Conservation (phyloP, 2,113 vertebrate genomes). For the Pseudolaguvia tuberculata region DNA sequence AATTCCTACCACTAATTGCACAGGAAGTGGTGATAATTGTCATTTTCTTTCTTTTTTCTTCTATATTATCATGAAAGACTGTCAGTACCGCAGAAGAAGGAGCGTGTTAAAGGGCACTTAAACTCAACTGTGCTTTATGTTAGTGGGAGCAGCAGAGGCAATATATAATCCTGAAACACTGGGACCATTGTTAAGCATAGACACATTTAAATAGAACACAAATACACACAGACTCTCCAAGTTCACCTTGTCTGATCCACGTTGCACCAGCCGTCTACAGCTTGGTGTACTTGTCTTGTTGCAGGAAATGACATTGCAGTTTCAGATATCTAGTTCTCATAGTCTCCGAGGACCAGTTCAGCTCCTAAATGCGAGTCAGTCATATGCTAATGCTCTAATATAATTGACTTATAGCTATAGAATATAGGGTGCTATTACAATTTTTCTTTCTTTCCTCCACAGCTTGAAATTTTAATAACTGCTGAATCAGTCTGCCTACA, state of each 20-base stretch:
- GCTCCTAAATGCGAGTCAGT: slow-evolving; percentile 7
- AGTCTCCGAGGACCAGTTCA: slow-evolving; percentile 4
- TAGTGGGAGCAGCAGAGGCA: slow-evolving; percentile 45
- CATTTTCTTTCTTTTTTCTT: background rate
- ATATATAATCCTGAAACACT: slow-evolving; percentile 42
- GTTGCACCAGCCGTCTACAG: slow-evolving; percentile 18
- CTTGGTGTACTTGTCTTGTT: slow-evolving; percentile 8
- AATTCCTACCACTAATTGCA: slow-evolving; percentile 54
- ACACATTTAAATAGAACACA: slow-evolving; percentile 7
- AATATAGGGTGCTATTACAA: background rate
- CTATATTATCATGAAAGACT: slow-evolving; percentile 2
- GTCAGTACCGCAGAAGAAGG: slow-evolving; percentile 20
- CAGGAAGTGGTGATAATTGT: slow-evolving; percentile 31
- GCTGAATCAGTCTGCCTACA: slow-evolving; percentile 5
- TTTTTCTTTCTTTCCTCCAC: background rate
- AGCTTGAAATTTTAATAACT: background rate
- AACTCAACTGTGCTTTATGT: slow-evolving; percentile 45
- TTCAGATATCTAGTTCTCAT: background rate
- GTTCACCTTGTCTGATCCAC: slow-evolving; percentile 31
- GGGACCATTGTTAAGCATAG: slow-evolving; percentile 47
- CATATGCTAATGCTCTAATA: slow-evolving; percentile 8
- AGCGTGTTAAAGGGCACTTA: slow-evolving; percentile 46
- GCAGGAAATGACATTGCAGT: background rate
- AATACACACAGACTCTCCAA: slow-evolving; percentile 27
- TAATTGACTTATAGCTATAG: background rate